Percentiles rank a stretch among this genome's conserved stretches.
Conservation (phyloP, 2,888 invertebrate genomes). For the Hoplodrina blanda region DNA sequence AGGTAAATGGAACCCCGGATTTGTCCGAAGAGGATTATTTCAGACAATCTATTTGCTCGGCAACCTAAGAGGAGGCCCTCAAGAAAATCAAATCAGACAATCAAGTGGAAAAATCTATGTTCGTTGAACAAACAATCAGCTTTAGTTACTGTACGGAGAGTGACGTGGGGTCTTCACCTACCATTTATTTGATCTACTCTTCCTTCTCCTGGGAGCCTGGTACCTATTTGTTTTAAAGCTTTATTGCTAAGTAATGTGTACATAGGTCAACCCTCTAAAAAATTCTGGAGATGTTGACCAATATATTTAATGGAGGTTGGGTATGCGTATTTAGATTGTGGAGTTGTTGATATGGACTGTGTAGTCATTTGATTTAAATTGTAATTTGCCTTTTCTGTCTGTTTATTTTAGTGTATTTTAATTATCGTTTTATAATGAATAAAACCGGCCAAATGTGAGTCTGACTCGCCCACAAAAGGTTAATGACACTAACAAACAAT, state of each 20-base stretch:
- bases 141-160: conserved; percentile 85
- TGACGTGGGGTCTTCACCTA: conserved; percentile 84
- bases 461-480: too few relatives aligned
- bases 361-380: conserved; percentile 21
- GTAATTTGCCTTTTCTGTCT: background rate
- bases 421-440: background rate
- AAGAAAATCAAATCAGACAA: conserved; percentile 90
- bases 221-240: conserved; percentile 89
- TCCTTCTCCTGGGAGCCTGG: conserved; percentile 76
- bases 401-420: background rate
- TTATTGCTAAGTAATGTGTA: conserved; percentile 91
- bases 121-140: conserved; percentile 89
- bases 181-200: conserved; percentile 84
- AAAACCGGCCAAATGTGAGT: too few relatives aligned
- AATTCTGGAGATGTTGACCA: conserved; percentile 82
- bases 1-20: conserved; percentile 46
- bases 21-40: conserved; percentile 70
- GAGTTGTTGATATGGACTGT: background rate
- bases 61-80: conserved; percentile 79
- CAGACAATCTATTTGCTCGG: conserved; percentile 74
- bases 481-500: too few relatives aligned
- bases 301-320: conserved; percentile 81
- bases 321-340: conserved; percentile 45
- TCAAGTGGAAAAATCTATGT: conserved; percentile 91
- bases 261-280: conserved; percentile 90